Conservation (phyloP, 2,113 vertebrate genomes). For the Neoarius graeffei region DNA sequence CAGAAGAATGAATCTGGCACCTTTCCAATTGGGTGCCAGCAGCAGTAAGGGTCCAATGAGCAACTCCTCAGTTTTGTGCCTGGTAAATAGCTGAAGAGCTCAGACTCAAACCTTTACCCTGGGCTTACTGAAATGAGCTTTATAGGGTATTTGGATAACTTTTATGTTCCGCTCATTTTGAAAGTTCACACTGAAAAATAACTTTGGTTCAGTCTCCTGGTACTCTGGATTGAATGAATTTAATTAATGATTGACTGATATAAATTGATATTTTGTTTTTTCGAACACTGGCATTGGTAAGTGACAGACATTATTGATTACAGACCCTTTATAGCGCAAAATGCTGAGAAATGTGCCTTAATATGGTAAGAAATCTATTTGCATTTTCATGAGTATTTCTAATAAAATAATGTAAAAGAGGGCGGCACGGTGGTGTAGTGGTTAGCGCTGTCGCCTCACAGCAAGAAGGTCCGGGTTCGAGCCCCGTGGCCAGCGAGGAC, state of each 20-base stretch:
- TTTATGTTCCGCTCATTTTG: neutral
- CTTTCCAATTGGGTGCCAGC: slow-evolving; percentile 62
- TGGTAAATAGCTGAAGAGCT: slow-evolving; percentile 48
- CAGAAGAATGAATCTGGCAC: slow-evolving; percentile 64
- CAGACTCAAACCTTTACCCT: slow-evolving; percentile 21
- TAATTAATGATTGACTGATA: neutral
- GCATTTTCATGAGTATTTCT: neutral
- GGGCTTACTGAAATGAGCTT: slow-evolving; percentile 4
- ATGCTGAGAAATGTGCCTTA: neutral
- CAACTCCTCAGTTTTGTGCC: slow-evolving; percentile 52
- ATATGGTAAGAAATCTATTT: neutral
- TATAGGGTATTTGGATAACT: neutral
- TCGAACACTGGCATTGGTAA: neutral
- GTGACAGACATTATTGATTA: neutral
- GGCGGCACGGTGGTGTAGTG: no score
- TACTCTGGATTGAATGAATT: neutral
- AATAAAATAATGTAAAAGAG: neutral
- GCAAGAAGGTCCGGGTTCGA: no score
- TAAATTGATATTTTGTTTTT: neutral
- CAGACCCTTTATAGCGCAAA: neutral
- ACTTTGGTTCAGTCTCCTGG: neutral
- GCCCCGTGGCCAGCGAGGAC: no score
- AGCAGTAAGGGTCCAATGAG: slow-evolving; percentile 55
- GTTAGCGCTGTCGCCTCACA: no score
- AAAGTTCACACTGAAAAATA: neutral